Evolutionary conservation across 2,888 invertebrate species (phyloP).

Genomic region (Drosophila diplacantha): DNA sequence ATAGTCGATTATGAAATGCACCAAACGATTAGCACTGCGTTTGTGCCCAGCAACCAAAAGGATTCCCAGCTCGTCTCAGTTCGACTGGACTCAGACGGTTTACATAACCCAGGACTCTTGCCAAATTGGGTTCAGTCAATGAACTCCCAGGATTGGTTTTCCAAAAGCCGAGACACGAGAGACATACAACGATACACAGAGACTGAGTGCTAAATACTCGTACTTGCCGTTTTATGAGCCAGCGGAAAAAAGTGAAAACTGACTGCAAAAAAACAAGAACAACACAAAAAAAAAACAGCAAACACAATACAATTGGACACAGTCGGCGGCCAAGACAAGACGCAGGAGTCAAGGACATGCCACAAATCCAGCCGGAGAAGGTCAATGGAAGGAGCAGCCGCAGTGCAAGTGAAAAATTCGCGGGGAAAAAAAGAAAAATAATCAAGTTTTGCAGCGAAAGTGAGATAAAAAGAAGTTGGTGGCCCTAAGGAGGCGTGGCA

Average conservation of each 20-base stretch:
- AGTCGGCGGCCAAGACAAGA: conserved; percentile 42
- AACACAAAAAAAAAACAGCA: conserved; percentile 15
- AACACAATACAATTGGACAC: conserved; percentile 58
- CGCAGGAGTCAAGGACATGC: conserved; percentile 65
- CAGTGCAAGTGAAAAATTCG: conserved; percentile 52
- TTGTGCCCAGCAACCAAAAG: conserved; percentile 1
- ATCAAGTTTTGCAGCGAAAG: conserved; percentile 67
- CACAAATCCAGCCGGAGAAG: conserved; percentile 49
- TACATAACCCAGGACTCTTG: conserved; percentile 49
- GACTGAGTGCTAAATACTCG: conserved; percentile 47
- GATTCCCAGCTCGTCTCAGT: conserved; percentile 40
- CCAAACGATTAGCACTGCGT: conserved; percentile 33
- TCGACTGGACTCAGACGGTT: conserved; percentile 48
- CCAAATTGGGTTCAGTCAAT: conserved; percentile 49
- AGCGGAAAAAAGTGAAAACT: conserved; percentile 61
- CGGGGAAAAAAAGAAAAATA: conserved; percentile 52
- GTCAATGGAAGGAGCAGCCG: conserved; percentile 52
- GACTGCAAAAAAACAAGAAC: conserved; percentile 15
- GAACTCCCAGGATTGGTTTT: conserved; percentile 41
- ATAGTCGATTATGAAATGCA: conserved; percentile 36
- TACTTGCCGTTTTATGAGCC: conserved; percentile 63
- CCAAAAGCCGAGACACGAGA: conserved; percentile 12
- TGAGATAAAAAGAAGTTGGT: conserved; percentile 57
- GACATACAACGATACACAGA: conserved; percentile 21
- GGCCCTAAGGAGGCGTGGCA: conserved; percentile 6